Percentiles rank a stretch among this genome's conserved stretches.
Conservation (phyloP, 1,140 invertebrate species). For the Bathynomus jamesi region DNA sequence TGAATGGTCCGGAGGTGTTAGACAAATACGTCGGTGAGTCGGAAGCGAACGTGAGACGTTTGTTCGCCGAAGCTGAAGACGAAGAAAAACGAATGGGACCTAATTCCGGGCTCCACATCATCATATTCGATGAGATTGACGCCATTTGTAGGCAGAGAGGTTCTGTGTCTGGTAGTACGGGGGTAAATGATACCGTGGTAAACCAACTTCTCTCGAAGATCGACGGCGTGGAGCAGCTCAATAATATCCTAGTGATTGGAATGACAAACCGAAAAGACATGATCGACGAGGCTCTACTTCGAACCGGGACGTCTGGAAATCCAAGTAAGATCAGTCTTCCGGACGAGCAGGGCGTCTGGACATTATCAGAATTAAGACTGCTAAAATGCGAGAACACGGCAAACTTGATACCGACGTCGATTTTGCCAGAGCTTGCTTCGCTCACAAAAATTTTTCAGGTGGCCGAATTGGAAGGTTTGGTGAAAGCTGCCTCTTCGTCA, state of each 20-base stretch:
- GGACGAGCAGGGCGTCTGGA: slow-evolving; percentile 60
- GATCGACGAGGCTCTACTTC: slow-evolving; percentile 96
- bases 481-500: slow-evolving; percentile 93
- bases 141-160: slow-evolving; percentile 98
- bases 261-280: slow-evolving; percentile 89
- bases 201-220: slow-evolving; percentile 98
- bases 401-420: slow-evolving; percentile 88
- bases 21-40: slow-evolving; percentile 99
- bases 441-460: slow-evolving; percentile 99
- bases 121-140: slow-evolving; percentile 99
- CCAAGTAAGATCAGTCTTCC: slow-evolving; percentile 98
- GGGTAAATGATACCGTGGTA: slow-evolving; percentile 99
- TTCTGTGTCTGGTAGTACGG: slow-evolving; percentile 83
- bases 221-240: slow-evolving; percentile 97
- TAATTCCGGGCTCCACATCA: slow-evolving; percentile 96
- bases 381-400: slow-evolving; percentile 79
- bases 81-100: slow-evolving; percentile 88
- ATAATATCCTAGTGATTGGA: slow-evolving; percentile 97
- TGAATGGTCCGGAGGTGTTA: slow-evolving; percentile 98
- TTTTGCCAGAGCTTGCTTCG: slow-evolving; percentile 66
- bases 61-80: slow-evolving; percentile 98
- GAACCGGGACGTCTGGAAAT: slow-evolving; percentile 94
- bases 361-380: slow-evolving; percentile 95
- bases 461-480: slow-evolving; percentile 97
- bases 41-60: slow-evolving; percentile 90